phyloP scores from a whole-genome alignment of 2,797 vertebrate genomes.

The Anisognathus igniventris region DNA sequence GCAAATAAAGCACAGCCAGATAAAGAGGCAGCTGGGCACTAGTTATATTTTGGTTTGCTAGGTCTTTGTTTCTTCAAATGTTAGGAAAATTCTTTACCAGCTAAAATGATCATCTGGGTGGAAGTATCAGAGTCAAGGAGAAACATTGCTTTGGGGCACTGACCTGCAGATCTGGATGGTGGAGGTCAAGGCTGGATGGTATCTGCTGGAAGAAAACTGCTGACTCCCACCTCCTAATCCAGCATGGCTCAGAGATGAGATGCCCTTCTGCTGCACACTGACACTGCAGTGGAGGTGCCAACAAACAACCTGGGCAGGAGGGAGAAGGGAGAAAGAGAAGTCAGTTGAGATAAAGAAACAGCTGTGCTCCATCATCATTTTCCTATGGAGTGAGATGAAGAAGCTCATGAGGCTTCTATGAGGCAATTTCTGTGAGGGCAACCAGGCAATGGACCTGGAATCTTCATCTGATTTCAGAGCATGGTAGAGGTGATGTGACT shows the following conservation, averaged over 20 bases:
- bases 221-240: background rate
- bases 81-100: background rate
- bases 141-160: background rate
- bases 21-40: slow-evolving; percentile 4
- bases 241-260: background rate
- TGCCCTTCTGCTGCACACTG: background rate
- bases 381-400: background rate
- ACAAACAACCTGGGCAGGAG: background rate
- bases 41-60: slow-evolving; percentile 14
- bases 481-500: background rate
- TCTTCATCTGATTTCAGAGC: background rate
- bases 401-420: background rate
- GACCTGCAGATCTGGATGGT: background rate
- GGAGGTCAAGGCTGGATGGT: background rate
- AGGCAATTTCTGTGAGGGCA: background rate
- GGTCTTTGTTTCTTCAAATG: slow-evolving; percentile 9
- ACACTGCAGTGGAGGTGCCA: accelerated
- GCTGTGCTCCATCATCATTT: background rate
- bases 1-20: slow-evolving; percentile 41
- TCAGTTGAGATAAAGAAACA: background rate
- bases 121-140: background rate
- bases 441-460: background rate
- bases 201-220: background rate
- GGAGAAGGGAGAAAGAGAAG: background rate
- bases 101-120: background rate